These are phyloP conservation scores for Macquaria ambigua DNA, from an alignment of 2,113 vertebrate species.

Conservation along the genomic window DNA sequence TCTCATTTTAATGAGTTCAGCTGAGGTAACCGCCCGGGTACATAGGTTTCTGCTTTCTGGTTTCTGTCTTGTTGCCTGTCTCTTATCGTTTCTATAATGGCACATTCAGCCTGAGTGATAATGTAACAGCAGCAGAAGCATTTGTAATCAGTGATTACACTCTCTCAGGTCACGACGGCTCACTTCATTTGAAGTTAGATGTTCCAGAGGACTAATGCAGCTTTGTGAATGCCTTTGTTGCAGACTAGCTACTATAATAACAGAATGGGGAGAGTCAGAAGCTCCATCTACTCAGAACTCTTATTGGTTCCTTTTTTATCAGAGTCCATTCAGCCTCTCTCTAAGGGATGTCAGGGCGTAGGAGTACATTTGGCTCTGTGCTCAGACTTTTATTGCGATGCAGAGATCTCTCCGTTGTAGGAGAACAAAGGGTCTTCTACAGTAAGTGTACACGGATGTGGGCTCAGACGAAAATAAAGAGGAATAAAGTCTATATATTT, in stretches of 20 bases:
- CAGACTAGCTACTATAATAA: slow-evolving; percentile 70
- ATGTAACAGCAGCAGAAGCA: slow-evolving; percentile 43
- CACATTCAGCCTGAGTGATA: slow-evolving; percentile 47
- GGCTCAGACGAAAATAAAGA: slow-evolving; percentile 54
- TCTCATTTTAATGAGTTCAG: slow-evolving; percentile 67
- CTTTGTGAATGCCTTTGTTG: slow-evolving; percentile 71
- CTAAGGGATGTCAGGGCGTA: slow-evolving; percentile 63
- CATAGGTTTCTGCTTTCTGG: slow-evolving; percentile 28
- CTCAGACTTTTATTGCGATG: slow-evolving; percentile 75
- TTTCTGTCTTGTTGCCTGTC: slow-evolving; percentile 41
- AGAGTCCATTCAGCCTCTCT: slow-evolving; percentile 73
- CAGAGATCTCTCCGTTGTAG: slow-evolving; percentile 65
- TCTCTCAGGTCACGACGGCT: slow-evolving; percentile 61
- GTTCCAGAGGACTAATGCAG: slow-evolving; percentile 70
- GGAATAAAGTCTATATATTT: slow-evolving; percentile 26
- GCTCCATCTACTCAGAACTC: slow-evolving; percentile 66
- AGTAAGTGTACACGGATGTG: slow-evolving; percentile 41
- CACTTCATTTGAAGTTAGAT: slow-evolving; percentile 72
- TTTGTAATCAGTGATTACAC: slow-evolving; percentile 74
- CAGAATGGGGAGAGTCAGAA: slow-evolving; percentile 59
- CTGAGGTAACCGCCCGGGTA: slow-evolving; percentile 31
- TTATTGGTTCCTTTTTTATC: slow-evolving; percentile 74
- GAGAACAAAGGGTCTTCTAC: slow-evolving; percentile 69
- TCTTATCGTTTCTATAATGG: slow-evolving; percentile 57
- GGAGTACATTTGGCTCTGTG: slow-evolving; percentile 73